Base-by-base conservation (phyloP, 2,113 vertebrate species). In the Apistogramma diplotaenia region DNA sequence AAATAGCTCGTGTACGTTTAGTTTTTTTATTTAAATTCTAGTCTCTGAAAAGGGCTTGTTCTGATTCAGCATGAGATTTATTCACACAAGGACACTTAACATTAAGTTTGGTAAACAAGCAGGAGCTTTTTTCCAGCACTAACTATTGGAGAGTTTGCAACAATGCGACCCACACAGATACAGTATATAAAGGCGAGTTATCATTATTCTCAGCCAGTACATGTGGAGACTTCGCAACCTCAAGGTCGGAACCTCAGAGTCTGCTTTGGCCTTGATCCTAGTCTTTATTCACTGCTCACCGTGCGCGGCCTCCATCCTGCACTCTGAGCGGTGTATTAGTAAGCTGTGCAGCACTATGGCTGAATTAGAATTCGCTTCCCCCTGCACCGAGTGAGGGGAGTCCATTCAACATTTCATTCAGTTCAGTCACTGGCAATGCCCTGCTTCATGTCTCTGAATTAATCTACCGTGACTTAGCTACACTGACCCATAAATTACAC, bases 341-440 rank as follows among this genome's bases (percentile, higher is more conserved):
- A 90, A 55, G 51, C 90, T 6, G 55, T 13, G 55, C 78, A 21
- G 84, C 87, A 40, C 73, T 1, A 2, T 1, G 27, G n/a, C 27
- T 7, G 53, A 72, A 93, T 91, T 91, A 93, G 87, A 84, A 93
- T 91, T 90, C 85, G 76, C 77, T 83, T 84, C 87, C 89, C 86
- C 82, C 82, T 61, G 70, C 70, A 1, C 21, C 51, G 18, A 19
- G 79, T 6, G 9, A 86, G 23, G 11, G 60, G 82, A 84, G 85
- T 84, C 79, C 79, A 79, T 90, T 85, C 85, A 92, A 55, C 81
- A 51, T 61, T 85, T 84, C 76, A 82, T 76, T 91, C 85, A 85
- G 16, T 53, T 43, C 19, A 55, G 76, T 86, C 81, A 57, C 8
- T 27, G 78, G 53, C 87, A 46, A 57, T 55, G 88, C 55, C 23